These are phyloP conservation scores for Tipula helvola DNA, from an alignment of 2,888 invertebrate genomes.

Conservation along the genomic window DNA sequence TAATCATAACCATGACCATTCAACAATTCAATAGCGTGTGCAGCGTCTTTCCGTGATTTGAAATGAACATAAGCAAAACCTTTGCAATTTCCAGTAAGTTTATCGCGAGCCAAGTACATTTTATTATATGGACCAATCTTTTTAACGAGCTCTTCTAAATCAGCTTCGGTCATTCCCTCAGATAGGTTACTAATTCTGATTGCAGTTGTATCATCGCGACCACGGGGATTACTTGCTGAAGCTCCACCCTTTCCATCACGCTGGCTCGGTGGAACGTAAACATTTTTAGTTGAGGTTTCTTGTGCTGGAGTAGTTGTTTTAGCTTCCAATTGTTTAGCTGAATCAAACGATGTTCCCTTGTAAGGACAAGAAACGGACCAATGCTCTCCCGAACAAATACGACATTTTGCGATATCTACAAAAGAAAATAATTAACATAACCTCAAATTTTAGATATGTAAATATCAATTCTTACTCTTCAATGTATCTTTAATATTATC, in stretches of 20 bases:
- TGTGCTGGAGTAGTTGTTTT: constrained; percentile 32
- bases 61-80: constrained; percentile 99
- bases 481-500: constrained; percentile 76
- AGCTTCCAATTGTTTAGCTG: constrained; percentile 47
- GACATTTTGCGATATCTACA: constrained; percentile 51
- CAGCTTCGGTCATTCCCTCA: constrained; percentile 87
- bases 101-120: constrained; percentile 92
- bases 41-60: constrained; percentile 80
- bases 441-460: background rate
- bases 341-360: constrained; percentile 75
- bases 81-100: constrained; percentile 75
- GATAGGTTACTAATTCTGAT: constrained; percentile 96
- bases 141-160: constrained; percentile 90
- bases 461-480: constrained; percentile 41
- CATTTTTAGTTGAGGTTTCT: constrained; percentile 24
- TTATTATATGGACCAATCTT: constrained; percentile 88
- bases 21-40: constrained; percentile 76
- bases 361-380: constrained; percentile 98
- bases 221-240: constrained; percentile 46
- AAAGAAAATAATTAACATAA: background rate
- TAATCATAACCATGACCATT: constrained; percentile 96
- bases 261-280: constrained; percentile 62
- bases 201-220: constrained; percentile 73
- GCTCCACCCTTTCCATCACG: background rate
- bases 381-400: constrained; percentile 90